These are phyloP conservation scores for Leptestheria dahalacensis DNA, from an alignment of 1,140 invertebrate species.

Conservation along the genomic window DNA sequence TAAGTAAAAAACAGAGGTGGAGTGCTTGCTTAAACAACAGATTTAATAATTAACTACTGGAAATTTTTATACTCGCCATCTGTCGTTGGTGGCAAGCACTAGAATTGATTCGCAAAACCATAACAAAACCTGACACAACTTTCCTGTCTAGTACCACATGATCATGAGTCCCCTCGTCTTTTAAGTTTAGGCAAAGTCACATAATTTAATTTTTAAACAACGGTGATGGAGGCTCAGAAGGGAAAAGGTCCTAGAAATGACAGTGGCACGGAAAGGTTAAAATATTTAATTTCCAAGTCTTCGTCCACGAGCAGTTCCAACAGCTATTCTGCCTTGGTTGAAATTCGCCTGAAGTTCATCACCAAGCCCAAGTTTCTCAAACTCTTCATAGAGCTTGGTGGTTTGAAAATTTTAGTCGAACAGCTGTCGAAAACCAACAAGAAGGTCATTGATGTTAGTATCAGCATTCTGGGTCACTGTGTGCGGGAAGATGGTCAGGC, in stretches of 20 bases:
- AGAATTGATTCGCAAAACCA: too few species aligned
- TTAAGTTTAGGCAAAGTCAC: too few species aligned
- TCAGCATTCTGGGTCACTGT: conserved; percentile 6
- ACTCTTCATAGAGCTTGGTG: conserved; percentile 3
- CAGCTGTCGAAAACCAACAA: conserved; percentile 1
- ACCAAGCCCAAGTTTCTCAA: neutral
- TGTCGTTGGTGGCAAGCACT: too few species aligned
- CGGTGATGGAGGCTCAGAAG: neutral
- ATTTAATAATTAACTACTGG: too few species aligned
- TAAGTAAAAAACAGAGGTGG: too few species aligned
- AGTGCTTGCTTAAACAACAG: too few species aligned
- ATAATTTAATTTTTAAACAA: too few species aligned
- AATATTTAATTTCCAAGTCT: neutral
- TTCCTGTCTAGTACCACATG: too few species aligned
- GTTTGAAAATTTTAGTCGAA: neutral
- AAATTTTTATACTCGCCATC: too few species aligned
- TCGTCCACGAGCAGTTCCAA: neutral
- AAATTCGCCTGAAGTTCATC: neutral
- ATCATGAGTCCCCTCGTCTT: too few species aligned
- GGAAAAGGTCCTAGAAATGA: neutral
- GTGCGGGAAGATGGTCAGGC: neutral
- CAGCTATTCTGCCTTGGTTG: neutral
- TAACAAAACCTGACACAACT: too few species aligned
- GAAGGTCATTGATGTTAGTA: conserved; percentile 7
- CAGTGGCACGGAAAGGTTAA: neutral